Evolutionary conservation across 2,113 vertebrate species (phyloP), one percentile per base, ranked within the genome.

Genomic region (Nettapus auritus): DNA sequence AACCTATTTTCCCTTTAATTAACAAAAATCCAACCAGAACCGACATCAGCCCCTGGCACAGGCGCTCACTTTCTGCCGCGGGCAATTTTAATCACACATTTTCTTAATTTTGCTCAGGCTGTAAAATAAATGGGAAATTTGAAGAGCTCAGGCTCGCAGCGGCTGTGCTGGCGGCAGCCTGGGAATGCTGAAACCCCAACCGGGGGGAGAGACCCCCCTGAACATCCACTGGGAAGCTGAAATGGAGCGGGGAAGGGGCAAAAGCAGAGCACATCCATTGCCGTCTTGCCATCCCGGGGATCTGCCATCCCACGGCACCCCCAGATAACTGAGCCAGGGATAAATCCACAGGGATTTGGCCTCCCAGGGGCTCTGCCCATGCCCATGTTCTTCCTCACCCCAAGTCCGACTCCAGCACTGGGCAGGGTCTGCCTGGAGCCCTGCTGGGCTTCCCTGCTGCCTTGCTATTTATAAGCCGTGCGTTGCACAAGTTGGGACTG

Each of bases 371-470:
- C 60, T 7, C 60, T 62, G 34, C 36, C 17, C 38, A 25, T 63
- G 36, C 60, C 60, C 38, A 7, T 25, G 28, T 18, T 16, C 5
- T 15, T 36, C 36, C 25, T 38, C 34, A 5, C 34, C 60, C 14
- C 9, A 22, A 60, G 59, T 6, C 6, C 42, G 42, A 42, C 42
- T 42, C 42, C 42, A 13, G 42, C 42, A 15, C 42, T 15, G 42
- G 42, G 42, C 42, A 42, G 42, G 42, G 42, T 40, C 56, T 9
- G 22, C 5, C n/a, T 11, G 1, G 57, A 52, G 71, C 33, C 81
- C 42, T 0, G 8, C 50, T 12, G 4, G 2, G 9, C 44, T 82
- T 68, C 57, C 4, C 44, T 5, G 44, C 53, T 25, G 0, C 2
- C 9, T 9, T 23, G 55, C 69, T 96, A 70, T 96, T 96, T 93